Percentiles rank a stretch among this genome's conserved stretches.
These are phyloP conservation scores for Chloroceryle inda DNA, from an alignment of 2,797 vertebrate species.

Conservation along the genomic window DNA sequence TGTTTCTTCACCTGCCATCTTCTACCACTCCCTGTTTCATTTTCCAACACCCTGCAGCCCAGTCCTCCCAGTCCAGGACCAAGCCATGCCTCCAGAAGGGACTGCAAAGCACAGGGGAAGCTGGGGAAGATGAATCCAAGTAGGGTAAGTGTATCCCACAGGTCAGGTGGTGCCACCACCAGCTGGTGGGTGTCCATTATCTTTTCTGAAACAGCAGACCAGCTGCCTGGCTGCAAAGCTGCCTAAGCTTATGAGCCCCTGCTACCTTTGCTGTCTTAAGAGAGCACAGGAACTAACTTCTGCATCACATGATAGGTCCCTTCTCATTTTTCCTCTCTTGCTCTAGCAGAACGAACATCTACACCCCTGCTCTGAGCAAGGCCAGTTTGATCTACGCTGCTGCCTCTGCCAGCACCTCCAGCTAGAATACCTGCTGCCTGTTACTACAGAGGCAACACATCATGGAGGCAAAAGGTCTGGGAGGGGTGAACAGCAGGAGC, in stretches of 20 bases:
- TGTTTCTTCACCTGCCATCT: background rate
- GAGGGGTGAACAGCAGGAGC: slow-evolving; percentile 33
- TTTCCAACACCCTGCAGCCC: background rate
- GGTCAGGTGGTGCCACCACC: background rate
- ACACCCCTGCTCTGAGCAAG: background rate
- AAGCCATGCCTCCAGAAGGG: background rate
- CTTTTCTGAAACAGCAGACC: background rate
- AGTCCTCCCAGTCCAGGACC: background rate
- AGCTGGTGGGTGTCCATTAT: background rate
- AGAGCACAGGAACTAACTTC: background rate
- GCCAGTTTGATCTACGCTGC: background rate
- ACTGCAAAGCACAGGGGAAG: background rate
- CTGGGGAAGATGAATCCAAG: background rate
- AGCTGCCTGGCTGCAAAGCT: background rate
- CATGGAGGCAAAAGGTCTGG: background rate
- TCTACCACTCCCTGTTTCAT: background rate
- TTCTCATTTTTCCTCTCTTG: background rate
- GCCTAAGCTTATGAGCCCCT: background rate
- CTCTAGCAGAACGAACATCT: background rate
- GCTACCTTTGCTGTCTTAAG: background rate
- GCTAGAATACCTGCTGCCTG: background rate
- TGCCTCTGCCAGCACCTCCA: background rate
- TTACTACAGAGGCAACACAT: background rate
- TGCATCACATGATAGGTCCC: accelerated
- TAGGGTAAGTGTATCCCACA: too few species aligned